These are phyloP conservation scores for Otocyon megalotis DNA, from an alignment of 2,113 vertebrate genomes.

Conservation along the genomic window DNA sequence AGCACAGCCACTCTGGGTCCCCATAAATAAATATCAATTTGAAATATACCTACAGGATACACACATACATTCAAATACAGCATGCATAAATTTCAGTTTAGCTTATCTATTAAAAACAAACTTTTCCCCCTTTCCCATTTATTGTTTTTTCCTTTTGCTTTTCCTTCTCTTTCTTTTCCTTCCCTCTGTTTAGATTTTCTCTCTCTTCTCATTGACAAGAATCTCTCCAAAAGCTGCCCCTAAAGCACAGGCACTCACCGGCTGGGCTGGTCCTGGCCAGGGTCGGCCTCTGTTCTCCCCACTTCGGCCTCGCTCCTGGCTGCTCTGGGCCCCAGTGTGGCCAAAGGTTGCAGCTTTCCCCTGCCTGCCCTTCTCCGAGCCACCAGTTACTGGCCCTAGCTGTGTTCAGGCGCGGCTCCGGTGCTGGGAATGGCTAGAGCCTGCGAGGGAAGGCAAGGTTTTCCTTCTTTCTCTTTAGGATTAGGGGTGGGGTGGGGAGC, in stretches of 20 bases:
- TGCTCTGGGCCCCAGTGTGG: constrained; percentile 46
- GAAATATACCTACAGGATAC: not conserved
- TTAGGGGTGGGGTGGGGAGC: constrained; percentile 4
- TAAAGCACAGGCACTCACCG: constrained; percentile 54
- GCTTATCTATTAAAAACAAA: constrained; percentile 53
- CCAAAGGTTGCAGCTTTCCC: not conserved
- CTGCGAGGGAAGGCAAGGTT: not conserved
- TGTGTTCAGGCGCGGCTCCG: not conserved
- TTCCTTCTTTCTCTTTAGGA: constrained; percentile 55
- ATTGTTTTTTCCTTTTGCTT: not conserved
- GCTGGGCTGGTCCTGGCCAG: not conserved
- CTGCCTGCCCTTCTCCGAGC: not conserved
- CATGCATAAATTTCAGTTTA: constrained; percentile 27
- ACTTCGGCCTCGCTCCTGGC: not conserved
- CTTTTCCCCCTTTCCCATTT: not conserved
- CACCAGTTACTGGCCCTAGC: constrained; percentile 4
- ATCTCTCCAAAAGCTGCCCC: not conserved
- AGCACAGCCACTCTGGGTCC: not conserved
- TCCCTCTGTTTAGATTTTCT: constrained; percentile 33
- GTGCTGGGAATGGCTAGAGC: constrained; percentile 31
- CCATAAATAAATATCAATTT: constrained; percentile 13
- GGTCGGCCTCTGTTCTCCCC: not conserved
- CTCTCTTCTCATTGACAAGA: not conserved
- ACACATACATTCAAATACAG: constrained; percentile 26
- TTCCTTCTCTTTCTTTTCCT: not conserved